Evolutionary conservation across 2,888 invertebrate species (phyloP), one percentile per base, ranked within the genome.

Genomic region (Athalia circularis): DNA sequence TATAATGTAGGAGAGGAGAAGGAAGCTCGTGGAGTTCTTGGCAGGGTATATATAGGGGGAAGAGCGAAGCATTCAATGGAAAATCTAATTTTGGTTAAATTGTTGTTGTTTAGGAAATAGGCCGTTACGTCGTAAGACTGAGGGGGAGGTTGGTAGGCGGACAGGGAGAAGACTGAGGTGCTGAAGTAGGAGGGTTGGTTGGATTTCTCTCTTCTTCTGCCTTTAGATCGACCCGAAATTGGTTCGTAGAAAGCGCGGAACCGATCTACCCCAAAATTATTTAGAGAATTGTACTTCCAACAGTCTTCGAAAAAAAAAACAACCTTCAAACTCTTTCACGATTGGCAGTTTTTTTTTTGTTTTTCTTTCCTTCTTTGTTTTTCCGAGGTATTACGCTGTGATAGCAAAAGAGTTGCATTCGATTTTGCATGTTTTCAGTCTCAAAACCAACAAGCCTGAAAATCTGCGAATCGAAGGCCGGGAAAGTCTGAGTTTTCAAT

Each of bases 11-110:
- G 57, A 57, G 59, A n/a, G 72, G 72, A 57, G 29, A 29, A 29
- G 29, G 29, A 29, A 29, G 29, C 29, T 29, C 29, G 29, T 29
- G 29, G 29, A 29, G 29, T 70, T 72, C 57, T 59, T 57, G 72
- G 45, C 57, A 57, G 45, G 59, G 72, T 59, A 59, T 72, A 59
- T 59, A 43, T 59, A 59, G 57, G 47, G 57, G 57, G 59, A n/a
- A 59, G 72, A 57, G 45, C 64, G 43, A 65, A 62, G 62, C 76
- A 65, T 77, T 72, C 59, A 62, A 77, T 77, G 77, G 77, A 72
- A 77, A 77, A 77, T 77, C 77, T 67, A 67, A 77, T 77, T 77
- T 76, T 65, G 76, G 76, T 76, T 54, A 65, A 76, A 65, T 76
- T 65, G 76, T 65, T 64, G 76, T 62, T 65, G 76, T 62, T 65